These are phyloP conservation scores for Cheilosia vulpina DNA, from an alignment of 2,888 invertebrate species.

Conservation along the genomic window DNA sequence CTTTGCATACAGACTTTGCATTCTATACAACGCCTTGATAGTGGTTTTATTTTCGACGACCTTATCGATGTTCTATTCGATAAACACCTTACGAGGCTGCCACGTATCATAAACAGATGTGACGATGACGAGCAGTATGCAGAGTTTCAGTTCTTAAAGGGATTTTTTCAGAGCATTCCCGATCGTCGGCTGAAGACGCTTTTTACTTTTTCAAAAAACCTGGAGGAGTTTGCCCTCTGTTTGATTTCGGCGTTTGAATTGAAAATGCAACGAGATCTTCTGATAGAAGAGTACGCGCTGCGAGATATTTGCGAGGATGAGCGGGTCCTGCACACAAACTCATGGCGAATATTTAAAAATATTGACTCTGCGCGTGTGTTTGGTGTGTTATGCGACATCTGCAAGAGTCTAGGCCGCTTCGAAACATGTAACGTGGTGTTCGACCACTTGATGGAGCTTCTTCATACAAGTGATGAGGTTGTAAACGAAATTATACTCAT, in stretches of 20 bases:
- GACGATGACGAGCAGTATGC: slow-evolving; percentile 87
- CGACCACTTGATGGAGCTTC: slow-evolving; percentile 86
- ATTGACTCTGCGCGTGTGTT: slow-evolving; percentile 84
- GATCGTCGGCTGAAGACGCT: slow-evolving; percentile 85
- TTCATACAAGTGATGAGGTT: slow-evolving; percentile 84
- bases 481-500: slow-evolving; percentile 86
- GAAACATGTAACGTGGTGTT: slow-evolving; percentile 85
- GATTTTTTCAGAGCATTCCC: slow-evolving; percentile 87
- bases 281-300: slow-evolving; percentile 84
- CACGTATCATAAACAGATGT: slow-evolving; percentile 87
- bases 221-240: slow-evolving; percentile 85
- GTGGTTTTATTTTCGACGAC: slow-evolving; percentile 79
- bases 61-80: slow-evolving; percentile 86
- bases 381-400: slow-evolving; percentile 85
- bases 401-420: slow-evolving; percentile 85
- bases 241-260: slow-evolving; percentile 85
- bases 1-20: slow-evolving; percentile 82
- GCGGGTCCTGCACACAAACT: slow-evolving; percentile 78
- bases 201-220: slow-evolving; percentile 84
- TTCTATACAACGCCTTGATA: slow-evolving; percentile 80
- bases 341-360: slow-evolving; percentile 88
- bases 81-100: slow-evolving; percentile 85
- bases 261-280: slow-evolving; percentile 83
- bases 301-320: slow-evolving; percentile 80
- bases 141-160: slow-evolving; percentile 87